Base-by-base conservation (phyloP, 2,888 invertebrate species). In the Atrina japonica region DNA sequence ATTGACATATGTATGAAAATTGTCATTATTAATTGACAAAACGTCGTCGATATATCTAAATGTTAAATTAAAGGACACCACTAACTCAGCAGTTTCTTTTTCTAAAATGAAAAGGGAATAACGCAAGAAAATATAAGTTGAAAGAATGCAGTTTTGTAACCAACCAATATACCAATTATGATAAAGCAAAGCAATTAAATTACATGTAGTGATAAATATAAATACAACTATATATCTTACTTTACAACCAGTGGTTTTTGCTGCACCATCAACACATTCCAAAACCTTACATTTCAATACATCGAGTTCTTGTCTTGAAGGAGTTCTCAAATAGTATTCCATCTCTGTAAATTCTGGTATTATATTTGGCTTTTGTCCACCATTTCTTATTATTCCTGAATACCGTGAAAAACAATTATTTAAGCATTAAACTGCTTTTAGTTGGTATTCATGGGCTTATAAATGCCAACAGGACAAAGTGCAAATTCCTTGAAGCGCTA, bases 281-380 rank as follows among this genome's bases (percentile, higher is more conserved):
- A 76, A 61, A 0, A 87, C 74, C 70, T 82, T 84, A 23, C 71
- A 64, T 40, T 66, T 76, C 18, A 90, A 70, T 21, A 67, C 18
- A 3, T 74, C 66, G 29, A 88, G 49, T 18, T 88, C 87, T 5
- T 49, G 50, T 27, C 70, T 73, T 1, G 77, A 82, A 18, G 84
- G 81, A 7, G 88, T 83, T 21, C 90, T 75, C 1, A 87, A 77
- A 55, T 80, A 82, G 45, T 79, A 84, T 30, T 82, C 68, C 40
- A 89, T 49, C 64, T 85, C 83, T 14, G 88, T 78, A 21, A 77
- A 63, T 7, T 88, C 87, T 1, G 87, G 87, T 35, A 87, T 86
- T 27, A 87, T 84, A 61, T 86, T 87, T 27, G 84, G 77, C 45
- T 75, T 79, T 0, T 66, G 72, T 14, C 87, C 87, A 9, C 86